Percentiles rank a stretch among this genome's conserved stretches.
Evolutionary conservation across 2,888 invertebrate species (phyloP).

Genomic region (Acanthopleura granulata): DNA sequence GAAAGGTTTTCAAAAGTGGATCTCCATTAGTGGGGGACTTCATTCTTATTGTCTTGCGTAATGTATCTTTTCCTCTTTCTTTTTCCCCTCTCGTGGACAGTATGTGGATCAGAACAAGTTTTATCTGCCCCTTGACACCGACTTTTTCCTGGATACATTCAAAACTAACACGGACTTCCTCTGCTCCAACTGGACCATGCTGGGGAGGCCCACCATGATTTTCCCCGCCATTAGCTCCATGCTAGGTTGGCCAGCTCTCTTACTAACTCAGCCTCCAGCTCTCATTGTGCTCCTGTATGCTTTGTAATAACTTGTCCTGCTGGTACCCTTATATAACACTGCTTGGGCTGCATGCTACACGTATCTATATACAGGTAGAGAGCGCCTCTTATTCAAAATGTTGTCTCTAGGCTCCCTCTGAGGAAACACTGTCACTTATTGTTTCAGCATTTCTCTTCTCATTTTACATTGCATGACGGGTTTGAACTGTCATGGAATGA

Average conservation of each 20-base stretch:
- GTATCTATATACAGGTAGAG: neutral
- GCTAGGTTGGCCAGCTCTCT: constrained; percentile 54
- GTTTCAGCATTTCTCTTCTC: no score
- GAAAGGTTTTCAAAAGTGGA: no score
- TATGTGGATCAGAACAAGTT: constrained; percentile 90
- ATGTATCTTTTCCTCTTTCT: neutral
- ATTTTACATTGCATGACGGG: no score
- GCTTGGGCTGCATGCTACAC: neutral
- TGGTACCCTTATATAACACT: neutral
- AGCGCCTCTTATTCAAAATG: neutral
- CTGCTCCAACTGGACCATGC: constrained; percentile 98
- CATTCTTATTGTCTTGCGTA: no score
- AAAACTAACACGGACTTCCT: constrained; percentile 98
- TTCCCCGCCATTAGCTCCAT: constrained; percentile 56
- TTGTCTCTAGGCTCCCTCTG: neutral
- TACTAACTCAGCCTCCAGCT: no score
- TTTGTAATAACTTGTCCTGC: neutral
- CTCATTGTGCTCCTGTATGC: neutral
- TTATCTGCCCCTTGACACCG: constrained; percentile 98
- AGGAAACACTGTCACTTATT: no score
- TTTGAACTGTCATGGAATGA: no score
- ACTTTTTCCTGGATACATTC: constrained; percentile 97
- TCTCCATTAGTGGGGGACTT: no score
- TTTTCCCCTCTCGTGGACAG: constrained; percentile 37
- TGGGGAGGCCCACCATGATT: constrained; percentile 84